Evolutionary conservation across 2,888 invertebrate genomes (phyloP).

Genomic region (Erpobdella octoculata): DNA sequence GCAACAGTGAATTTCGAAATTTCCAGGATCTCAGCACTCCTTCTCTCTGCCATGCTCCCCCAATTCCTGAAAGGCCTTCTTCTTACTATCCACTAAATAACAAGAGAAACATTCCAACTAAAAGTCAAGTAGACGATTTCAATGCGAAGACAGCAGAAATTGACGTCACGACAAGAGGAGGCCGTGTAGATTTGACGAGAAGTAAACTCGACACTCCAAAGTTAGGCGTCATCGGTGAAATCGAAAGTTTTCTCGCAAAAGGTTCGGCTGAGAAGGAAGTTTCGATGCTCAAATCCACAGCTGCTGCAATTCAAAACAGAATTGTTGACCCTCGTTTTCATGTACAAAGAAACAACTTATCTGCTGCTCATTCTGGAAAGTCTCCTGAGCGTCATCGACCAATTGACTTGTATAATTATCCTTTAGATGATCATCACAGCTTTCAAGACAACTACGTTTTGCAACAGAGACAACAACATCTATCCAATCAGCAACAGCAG

Average conservation of each 20-base stretch:
- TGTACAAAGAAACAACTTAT: not conserved
- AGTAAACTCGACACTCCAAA: no score
- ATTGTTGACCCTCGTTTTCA: not conserved
- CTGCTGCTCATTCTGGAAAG: not conserved
- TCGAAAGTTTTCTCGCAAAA: not conserved
- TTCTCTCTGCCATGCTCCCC: not conserved
- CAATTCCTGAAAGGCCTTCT: not conserved
- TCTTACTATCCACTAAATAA: not conserved
- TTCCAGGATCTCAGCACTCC: not conserved
- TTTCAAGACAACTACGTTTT: not conserved
- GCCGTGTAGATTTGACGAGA: no score
- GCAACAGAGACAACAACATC: not conserved
- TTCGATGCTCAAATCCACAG: not conserved
- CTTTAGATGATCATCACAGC: not conserved
- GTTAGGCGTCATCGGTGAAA: not conserved
- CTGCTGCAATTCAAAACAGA: slow-evolving; percentile 1
- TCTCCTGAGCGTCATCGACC: not conserved
- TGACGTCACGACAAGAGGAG: no score
- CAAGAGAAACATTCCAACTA: not conserved
- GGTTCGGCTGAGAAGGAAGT: not conserved
- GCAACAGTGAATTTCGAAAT: not conserved
- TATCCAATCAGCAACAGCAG: not conserved
- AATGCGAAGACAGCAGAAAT: not conserved
- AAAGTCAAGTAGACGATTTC: no score
- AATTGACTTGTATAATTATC: not conserved